Base-by-base conservation (phyloP, 2,888 invertebrate genomes). In the Acholoe squamosa region DNA sequence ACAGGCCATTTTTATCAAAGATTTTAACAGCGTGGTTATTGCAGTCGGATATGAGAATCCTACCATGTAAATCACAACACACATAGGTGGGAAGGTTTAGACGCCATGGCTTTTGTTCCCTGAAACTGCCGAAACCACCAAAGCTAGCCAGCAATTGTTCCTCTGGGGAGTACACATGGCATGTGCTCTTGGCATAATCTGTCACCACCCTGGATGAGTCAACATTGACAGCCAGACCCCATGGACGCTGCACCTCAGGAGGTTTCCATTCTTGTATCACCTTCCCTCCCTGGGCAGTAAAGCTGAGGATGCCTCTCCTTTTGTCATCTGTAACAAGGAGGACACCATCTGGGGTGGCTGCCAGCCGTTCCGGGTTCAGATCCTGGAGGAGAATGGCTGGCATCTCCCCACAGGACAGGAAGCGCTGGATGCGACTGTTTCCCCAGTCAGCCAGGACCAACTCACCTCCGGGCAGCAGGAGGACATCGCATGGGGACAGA, bases 251-350 rank as follows among this genome's bases (percentile, higher is more conserved):
- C 56, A 95, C 94, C 22, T 92, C 92, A 7, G 93, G 93, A 16
- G 91, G 92, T 51, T 94, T 92, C n/a, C 91, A 43, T 91, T 92
- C 80, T 22, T 89, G 91, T 7, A 86, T 54, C 28, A 86, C 54
- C 54, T 86, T 25, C 43, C 43, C 43, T 19, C 94, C 94, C 10
- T 91, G 90, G 0, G 89, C 80, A 61, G 92, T 92, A 88, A 93
- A 94, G 1, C 94, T 91, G 71, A 94, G 94, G 5, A 95, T 94
- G 88, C 93, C 91, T 84, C 94, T 94, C 16, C 92, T 92, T 84
- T 93, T 94, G 61, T 94, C 93, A 90, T 95, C 95, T 0, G 94
- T 94, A 0, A 95, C 93, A 10, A 94, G 94, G 10, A 95, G 92
- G 54, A 94, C 92, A 7, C 94, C 94, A 51, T 93, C 93, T 90